These are phyloP conservation scores for Hirundo rustica DNA, from an alignment of 2,797 vertebrate genomes.

Conservation along the genomic window DNA sequence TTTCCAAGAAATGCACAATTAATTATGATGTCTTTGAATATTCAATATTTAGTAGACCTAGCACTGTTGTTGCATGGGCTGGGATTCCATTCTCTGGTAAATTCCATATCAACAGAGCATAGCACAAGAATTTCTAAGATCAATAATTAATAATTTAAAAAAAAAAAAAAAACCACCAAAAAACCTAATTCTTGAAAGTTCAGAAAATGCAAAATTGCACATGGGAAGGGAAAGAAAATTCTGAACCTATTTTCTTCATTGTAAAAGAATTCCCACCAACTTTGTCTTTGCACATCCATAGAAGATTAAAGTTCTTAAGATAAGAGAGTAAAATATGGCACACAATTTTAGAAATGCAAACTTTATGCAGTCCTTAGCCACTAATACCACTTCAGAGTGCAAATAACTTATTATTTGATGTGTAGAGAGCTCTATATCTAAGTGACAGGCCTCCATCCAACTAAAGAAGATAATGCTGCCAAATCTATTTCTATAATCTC, in stretches of 20 bases:
- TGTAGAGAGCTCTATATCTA: slow-evolving; percentile 59
- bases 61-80: background rate
- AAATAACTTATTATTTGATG: slow-evolving; percentile 56
- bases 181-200: background rate
- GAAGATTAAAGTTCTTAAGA: background rate
- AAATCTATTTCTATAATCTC: slow-evolving; percentile 48
- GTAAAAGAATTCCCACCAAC: background rate
- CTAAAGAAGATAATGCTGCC: slow-evolving; percentile 61
- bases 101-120: background rate
- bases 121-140: background rate
- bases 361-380: background rate
- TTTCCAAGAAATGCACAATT: slow-evolving; percentile 22
- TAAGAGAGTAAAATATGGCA: background rate
- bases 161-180: background rate
- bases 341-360: slow-evolving; percentile 42
- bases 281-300: background rate
- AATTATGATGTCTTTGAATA: background rate
- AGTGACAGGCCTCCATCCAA: slow-evolving; percentile 52
- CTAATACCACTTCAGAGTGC: slow-evolving; percentile 47
- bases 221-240: background rate
- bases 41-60: background rate
- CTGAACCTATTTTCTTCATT: background rate
- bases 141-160: background rate
- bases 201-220: background rate
- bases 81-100: background rate